Evolutionary conservation across 2,113 vertebrate species (phyloP), one percentile per base, ranked within the genome.

Genomic region (Eulacestoma nigropectus): DNA sequence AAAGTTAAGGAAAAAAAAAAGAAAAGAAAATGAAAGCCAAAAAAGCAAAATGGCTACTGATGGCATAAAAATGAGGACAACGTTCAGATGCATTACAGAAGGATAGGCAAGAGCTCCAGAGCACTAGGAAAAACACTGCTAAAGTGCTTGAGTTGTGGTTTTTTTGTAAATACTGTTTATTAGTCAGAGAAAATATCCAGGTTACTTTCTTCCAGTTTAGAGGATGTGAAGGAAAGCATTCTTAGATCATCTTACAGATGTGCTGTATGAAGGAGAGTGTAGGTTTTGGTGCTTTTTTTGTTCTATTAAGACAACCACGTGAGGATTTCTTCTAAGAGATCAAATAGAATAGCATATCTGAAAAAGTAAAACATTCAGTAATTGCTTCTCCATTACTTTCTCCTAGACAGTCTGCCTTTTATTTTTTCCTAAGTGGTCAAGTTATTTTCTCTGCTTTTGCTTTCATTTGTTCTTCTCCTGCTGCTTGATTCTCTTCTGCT

Each of bases 101-200:
- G 11, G 16, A 60, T 10, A 77, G 14, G 5, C 16, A 53, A 56
- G 44, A 77, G 11, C 14, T 62, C 41, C 50, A 62, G 50, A 84
- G 26, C 7, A n/a, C 13, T 30, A 41, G 7, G 26, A 23, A 60
- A 90, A 88, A 30, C 5, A 42, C 3, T 50, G 12, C 30, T 37
- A 44, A 88, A 13, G 6, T 50, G 59, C 21, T 11, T 46, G 6
- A 1, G 9, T 29, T 41, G 7, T 74, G 5, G 0, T 0, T 0
- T 7, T 65, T 53, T 55, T 65, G 5, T 59, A 70, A 78, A 49
- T 67, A 21, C 5, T 25, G 5, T n/a, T 60, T 17, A 22, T 47
- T 59, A 83, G 21, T 11, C 17, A 64, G 12, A 59, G 6, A 72
- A 21, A 80, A 56, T 49, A 80, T 73, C 27, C 4, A 6, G 50